Conservation (phyloP, 30 jellyfish, hydroid and myxozoan genomes). For the Sanderia malayensis region DNA sequence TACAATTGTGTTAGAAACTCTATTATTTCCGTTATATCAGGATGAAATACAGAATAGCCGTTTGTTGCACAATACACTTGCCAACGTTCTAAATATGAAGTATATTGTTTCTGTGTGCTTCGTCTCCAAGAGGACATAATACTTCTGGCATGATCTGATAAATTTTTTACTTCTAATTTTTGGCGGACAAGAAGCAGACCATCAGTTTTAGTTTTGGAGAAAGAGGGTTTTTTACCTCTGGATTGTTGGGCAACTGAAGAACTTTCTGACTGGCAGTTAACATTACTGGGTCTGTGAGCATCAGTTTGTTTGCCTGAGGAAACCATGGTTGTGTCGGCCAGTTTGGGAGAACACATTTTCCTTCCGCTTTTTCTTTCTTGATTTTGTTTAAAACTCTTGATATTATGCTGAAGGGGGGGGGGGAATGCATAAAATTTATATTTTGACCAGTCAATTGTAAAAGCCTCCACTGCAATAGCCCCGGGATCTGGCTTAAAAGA, state of each 20-base stretch:
- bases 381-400: slow-evolving; percentile 8
- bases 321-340: slow-evolving; percentile 58
- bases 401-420: slow-evolving; percentile 8
- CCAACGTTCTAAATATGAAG: slow-evolving; percentile 12
- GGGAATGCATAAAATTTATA: slow-evolving; percentile 30
- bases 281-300: slow-evolving; percentile 9
- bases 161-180: background rate
- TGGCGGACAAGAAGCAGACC: slow-evolving; percentile 45
- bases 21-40: background rate
- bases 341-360: slow-evolving; percentile 14
- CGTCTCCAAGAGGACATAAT: slow-evolving; percentile 35
- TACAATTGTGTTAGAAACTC: slow-evolving; percentile 12
- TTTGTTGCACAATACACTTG: slow-evolving; percentile 5
- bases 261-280: slow-evolving; percentile 2
- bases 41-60: background rate
- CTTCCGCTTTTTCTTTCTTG: slow-evolving; percentile 11
- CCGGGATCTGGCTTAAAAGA: slow-evolving; percentile 33
- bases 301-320: slow-evolving; percentile 4
- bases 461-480: slow-evolving; percentile 33
- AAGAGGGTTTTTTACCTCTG: slow-evolving; percentile 29
- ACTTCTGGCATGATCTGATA: slow-evolving; percentile 8
- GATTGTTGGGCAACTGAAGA: slow-evolving; percentile 23
- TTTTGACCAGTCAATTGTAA: slow-evolving; percentile 17
- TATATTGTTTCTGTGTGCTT: slow-evolving; percentile 37
- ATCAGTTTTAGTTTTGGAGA: slow-evolving; percentile 8